Evolutionary conservation across 37 sponge, comb jelly and placozoan species (phyloP).

Genomic region (Lycopodina hypogea): DNA sequence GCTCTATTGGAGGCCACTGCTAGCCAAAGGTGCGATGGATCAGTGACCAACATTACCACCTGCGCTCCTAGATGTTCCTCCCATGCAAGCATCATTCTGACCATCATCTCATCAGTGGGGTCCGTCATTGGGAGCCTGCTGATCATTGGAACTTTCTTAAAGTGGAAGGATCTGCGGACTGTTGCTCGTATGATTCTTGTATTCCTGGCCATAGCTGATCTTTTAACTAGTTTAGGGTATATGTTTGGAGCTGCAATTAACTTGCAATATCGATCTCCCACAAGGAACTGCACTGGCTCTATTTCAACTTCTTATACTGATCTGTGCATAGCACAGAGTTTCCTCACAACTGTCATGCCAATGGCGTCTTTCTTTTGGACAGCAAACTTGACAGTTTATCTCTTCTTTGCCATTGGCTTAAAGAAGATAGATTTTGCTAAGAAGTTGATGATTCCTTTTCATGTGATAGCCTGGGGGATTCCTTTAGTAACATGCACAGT

Average conservation of each 20-base stretch:
- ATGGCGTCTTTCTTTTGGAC: slow-evolving; percentile 67
- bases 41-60: not conserved
- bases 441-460: slow-evolving; percentile 40
- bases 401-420: slow-evolving; percentile 37
- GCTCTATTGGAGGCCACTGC: not conserved
- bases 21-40: not conserved
- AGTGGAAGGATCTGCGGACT: slow-evolving; percentile 36
- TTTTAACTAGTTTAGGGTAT: slow-evolving; percentile 57
- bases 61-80: not conserved
- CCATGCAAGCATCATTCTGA: not conserved
- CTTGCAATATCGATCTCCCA: not conserved
- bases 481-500: slow-evolving; percentile 36
- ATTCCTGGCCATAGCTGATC: slow-evolving; percentile 66
- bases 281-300: not conserved
- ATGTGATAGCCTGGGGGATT: slow-evolving; percentile 52
- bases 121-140: slow-evolving; percentile 52
- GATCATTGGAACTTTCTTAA: slow-evolving; percentile 38
- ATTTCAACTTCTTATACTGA: not conserved
- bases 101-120: slow-evolving; percentile 27
- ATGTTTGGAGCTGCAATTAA: slow-evolving; percentile 24
- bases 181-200: slow-evolving; percentile 49
- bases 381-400: slow-evolving; percentile 47
- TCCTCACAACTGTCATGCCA: slow-evolving; percentile 49
- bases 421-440: slow-evolving; percentile 7
- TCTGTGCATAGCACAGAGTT: slow-evolving; percentile 44